Evolutionary conservation across 2,797 vertebrate genomes (phyloP).

Genomic region (Peromyscus nudipes): DNA sequence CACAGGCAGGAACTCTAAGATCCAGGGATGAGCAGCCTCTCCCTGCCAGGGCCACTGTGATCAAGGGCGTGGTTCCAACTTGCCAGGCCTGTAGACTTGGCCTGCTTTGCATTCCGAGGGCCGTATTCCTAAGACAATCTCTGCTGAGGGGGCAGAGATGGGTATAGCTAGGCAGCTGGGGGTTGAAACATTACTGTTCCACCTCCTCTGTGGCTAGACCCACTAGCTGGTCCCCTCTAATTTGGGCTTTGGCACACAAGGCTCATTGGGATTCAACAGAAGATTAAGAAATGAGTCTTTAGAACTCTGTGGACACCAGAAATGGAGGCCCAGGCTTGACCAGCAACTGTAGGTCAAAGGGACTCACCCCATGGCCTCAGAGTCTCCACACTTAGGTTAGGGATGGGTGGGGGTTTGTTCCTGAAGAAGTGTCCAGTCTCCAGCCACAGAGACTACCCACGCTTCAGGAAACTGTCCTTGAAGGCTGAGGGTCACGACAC

Average conservation of each 20-base stretch:
- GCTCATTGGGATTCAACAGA: background rate
- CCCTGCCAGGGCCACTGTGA: background rate
- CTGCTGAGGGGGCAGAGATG: background rate
- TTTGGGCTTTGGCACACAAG: background rate
- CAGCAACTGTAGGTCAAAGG: background rate
- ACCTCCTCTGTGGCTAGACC: background rate
- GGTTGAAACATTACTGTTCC: background rate
- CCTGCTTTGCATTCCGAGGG: background rate
- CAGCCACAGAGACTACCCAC: background rate
- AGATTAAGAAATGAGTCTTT: background rate
- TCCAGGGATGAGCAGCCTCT: background rate
- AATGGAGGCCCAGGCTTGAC: background rate
- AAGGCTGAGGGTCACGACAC: background rate
- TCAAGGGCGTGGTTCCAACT: background rate
- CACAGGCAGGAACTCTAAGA: background rate
- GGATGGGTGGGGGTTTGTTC: background rate
- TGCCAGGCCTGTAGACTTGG: background rate
- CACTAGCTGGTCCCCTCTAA: background rate
- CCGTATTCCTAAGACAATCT: background rate
- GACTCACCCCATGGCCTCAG: background rate
- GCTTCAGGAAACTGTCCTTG: background rate
- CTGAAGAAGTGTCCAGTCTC: background rate
- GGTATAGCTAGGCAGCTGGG: background rate
- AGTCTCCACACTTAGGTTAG: background rate
- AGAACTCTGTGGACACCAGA: background rate